Evolutionary conservation across 2,797 vertebrate genomes (phyloP).

Genomic region (Graptemys geographica): DNA sequence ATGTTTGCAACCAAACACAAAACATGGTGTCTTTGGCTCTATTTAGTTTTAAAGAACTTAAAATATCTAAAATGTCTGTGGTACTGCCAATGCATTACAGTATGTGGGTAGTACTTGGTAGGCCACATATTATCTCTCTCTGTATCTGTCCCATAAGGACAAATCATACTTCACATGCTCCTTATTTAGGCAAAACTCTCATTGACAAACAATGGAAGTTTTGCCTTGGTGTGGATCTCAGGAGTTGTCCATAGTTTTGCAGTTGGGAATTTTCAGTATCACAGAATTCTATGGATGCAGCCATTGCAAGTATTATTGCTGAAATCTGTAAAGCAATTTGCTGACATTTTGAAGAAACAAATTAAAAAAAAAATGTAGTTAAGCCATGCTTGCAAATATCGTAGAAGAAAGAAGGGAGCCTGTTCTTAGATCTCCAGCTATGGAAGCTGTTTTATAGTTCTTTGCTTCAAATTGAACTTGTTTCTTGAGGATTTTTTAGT

Average conservation of each 20-base stretch:
- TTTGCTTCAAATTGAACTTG: fast-evolving
- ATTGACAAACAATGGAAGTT: fast-evolving
- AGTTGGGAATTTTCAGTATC: background rate
- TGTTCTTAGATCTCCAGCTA: background rate
- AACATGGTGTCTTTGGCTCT: background rate
- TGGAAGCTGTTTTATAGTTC: background rate
- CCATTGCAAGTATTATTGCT: background rate
- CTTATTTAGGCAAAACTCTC: background rate
- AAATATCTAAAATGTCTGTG: background rate
- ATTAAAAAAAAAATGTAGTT: slow-evolving; percentile 6
- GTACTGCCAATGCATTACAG: background rate
- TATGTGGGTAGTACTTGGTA: background rate
- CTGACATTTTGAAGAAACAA: slow-evolving; percentile 29
- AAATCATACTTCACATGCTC: background rate
- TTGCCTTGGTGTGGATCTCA: background rate
- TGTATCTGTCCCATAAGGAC: background rate
- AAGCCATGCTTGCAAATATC: background rate
- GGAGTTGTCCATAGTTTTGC: background rate
- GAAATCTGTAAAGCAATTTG: background rate
- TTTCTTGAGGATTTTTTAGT: background rate
- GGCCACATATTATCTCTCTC: background rate
- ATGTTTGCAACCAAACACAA: fast-evolving
- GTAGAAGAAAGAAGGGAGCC: slow-evolving; percentile 18
- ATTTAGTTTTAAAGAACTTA: background rate
- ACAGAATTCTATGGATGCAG: background rate